A percentile compares a stretch with the other conserved stretches of the same genome.
phyloP scores from a whole-genome alignment of 92 coral and sea anemone genomes.

The Nematostella vectensis region DNA sequence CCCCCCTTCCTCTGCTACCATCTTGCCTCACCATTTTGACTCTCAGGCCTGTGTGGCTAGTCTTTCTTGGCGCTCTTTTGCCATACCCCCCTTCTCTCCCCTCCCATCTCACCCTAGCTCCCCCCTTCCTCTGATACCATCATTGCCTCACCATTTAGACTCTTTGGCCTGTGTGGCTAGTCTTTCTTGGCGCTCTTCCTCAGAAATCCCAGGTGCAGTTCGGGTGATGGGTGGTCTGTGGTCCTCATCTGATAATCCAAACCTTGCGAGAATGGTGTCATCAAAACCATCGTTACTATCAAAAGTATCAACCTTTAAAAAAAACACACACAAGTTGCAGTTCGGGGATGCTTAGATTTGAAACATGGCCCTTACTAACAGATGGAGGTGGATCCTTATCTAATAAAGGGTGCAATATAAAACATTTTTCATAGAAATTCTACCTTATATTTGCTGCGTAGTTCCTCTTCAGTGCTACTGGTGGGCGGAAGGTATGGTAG shows the following conservation, averaged over 20 bases:
- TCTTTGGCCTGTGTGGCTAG: conserved; percentile 57
- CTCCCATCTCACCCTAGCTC: too few species aligned
- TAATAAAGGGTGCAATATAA: too few species aligned
- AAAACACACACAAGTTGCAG: background rate
- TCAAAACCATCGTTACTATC: conserved; percentile 72
- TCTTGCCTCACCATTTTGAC: conserved; percentile 80
- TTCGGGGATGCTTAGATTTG: background rate
- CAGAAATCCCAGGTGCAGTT: conserved; percentile 46
- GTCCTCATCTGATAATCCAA: conserved; percentile 80
- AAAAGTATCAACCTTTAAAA: conserved; percentile 37
- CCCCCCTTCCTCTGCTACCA: too few species aligned
- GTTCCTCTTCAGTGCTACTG: conserved; percentile 63
- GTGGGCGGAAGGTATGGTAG: conserved; percentile 91
- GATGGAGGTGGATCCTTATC: too few species aligned
- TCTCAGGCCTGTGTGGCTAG: conserved; percentile 56
- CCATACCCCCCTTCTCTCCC: too few species aligned
- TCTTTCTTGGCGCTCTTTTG: conserved; percentile 64
- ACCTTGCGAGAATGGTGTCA: conserved; percentile 65
- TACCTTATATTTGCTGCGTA: conserved; percentile 80
- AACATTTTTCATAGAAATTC: background rate
- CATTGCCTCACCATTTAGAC: conserved; percentile 82
- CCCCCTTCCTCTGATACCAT: too few species aligned
- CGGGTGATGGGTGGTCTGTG: conserved; percentile 17
- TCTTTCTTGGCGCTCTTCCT: conserved; percentile 55
- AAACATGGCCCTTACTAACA: background rate